Conservation (phyloP, 2,113 vertebrate species). For the Megaceryle torquata region DNA sequence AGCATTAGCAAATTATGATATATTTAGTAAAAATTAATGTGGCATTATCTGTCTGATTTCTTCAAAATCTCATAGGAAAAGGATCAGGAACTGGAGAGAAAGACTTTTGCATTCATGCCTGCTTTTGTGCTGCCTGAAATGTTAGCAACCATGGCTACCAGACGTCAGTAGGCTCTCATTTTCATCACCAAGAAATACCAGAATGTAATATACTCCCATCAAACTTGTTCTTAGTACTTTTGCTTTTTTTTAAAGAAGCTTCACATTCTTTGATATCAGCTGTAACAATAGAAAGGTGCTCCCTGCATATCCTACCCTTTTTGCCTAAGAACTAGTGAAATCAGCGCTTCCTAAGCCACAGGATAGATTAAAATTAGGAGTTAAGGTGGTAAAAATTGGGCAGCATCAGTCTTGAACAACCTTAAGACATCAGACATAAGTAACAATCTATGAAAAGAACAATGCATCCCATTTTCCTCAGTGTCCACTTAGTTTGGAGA, state of each 20-base stretch:
- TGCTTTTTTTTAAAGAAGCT: not conserved
- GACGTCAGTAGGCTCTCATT: not conserved
- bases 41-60: not conserved
- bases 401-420: not conserved
- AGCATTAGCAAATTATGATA: not conserved
- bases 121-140: slow-evolving; percentile 7
- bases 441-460: not conserved
- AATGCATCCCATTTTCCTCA: not conserved
- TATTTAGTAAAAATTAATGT: not conserved
- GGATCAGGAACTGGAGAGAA: not conserved
- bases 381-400: not conserved
- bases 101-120: not conserved
- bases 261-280: not conserved
- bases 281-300: not conserved
- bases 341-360: not conserved
- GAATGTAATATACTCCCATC: not conserved
- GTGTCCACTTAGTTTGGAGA: not conserved
- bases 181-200: slow-evolving; percentile 3
- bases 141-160: slow-evolving; percentile 43
- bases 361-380: not conserved
- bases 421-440: not conserved
- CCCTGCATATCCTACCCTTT: not conserved
- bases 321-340: not conserved
- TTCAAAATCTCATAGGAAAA: not conserved
- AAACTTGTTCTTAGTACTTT: not conserved